These are phyloP conservation scores for Fundulus diaphanus DNA, from an alignment of 2,797 vertebrate species.

Conservation along the genomic window DNA sequence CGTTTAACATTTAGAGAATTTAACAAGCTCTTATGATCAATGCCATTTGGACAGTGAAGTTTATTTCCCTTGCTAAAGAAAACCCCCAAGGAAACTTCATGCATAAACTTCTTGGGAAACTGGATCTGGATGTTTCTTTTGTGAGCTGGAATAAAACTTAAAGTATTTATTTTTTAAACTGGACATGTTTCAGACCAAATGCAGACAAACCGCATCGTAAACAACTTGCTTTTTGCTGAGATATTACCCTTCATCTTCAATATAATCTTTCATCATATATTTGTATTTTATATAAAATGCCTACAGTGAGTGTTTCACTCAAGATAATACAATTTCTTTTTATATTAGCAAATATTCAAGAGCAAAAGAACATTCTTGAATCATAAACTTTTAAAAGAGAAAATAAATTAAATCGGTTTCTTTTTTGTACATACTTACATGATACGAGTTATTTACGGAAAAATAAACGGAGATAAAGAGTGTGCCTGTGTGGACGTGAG, in stretches of 20 bases:
- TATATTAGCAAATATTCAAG: slow-evolving; percentile 96
- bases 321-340: slow-evolving; percentile 89
- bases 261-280: slow-evolving; percentile 90
- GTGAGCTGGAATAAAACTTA: slow-evolving; percentile 23
- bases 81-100: too few species aligned
- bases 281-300: slow-evolving; percentile 85
- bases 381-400: slow-evolving; percentile 91
- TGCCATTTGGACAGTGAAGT: not conserved
- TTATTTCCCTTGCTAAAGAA: not conserved
- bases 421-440: slow-evolving; percentile 99
- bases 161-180: too few species aligned
- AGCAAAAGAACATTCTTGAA: slow-evolving; percentile 91
- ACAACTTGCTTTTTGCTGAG: slow-evolving; percentile 61
- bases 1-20: not conserved
- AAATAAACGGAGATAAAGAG: slow-evolving; percentile 72
- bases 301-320: slow-evolving; percentile 87
- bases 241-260: slow-evolving; percentile 71
- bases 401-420: slow-evolving; percentile 93
- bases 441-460: slow-evolving; percentile 80
- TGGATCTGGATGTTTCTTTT: slow-evolving; percentile 21
- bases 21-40: not conserved
- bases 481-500: slow-evolving; percentile 42
- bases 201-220: slow-evolving; percentile 81
- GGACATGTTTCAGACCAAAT: slow-evolving; percentile 68
- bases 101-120: not conserved